Percentiles rank a stretch among this genome's conserved stretches.
Conservation (phyloP, 2,113 vertebrate genomes). For the Clinocottus analis region DNA sequence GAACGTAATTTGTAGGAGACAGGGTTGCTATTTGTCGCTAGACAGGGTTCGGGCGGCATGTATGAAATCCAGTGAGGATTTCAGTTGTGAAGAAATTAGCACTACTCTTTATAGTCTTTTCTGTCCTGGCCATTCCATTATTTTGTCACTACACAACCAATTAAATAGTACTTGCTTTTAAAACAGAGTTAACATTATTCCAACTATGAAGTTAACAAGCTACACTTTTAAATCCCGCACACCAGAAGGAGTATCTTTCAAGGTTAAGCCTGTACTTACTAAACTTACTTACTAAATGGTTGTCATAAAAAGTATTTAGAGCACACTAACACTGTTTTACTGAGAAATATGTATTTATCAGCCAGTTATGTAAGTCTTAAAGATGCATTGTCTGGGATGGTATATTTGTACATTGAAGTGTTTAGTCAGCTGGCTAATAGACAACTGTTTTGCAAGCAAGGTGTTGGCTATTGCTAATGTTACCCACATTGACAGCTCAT, state of each 20-base stretch:
- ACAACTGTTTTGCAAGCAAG: too few relatives aligned
- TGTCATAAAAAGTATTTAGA: background rate
- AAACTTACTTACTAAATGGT: background rate
- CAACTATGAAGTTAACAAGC: background rate
- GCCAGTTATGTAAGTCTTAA: background rate
- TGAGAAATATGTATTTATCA: background rate
- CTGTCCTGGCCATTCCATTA: background rate
- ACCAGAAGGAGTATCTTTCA: background rate
- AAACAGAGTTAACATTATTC: background rate
- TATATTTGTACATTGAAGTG: background rate
- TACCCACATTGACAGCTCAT: too few relatives aligned
- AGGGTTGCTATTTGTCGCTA: too few relatives aligned
- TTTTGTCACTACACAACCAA: background rate
- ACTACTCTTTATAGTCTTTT: background rate
- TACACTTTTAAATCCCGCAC: background rate
- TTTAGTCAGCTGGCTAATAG: background rate
- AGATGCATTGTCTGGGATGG: background rate
- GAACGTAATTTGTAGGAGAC: too few relatives aligned
- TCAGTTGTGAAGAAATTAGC: background rate
- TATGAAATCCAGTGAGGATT: slow-evolving; percentile 21
- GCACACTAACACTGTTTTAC: too few relatives aligned
- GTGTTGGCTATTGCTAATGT: too few relatives aligned
- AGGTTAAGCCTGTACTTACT: background rate
- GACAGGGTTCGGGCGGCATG: background rate
- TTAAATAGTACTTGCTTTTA: background rate